Conservation (phyloP, 2,113 vertebrate species). For the Polypterus bichir region DNA sequence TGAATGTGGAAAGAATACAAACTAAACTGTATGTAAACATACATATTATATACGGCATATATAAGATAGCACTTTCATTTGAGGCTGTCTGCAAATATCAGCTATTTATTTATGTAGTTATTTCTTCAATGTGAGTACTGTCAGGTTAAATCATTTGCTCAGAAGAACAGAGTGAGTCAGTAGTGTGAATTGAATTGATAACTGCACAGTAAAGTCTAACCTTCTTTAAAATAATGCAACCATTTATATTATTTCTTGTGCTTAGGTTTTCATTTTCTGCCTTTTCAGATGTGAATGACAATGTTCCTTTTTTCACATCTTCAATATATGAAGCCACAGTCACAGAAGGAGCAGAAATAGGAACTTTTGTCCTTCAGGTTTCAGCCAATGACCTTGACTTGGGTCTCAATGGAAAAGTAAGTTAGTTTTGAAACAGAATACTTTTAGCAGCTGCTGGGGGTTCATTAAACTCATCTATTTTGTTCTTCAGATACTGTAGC, state of each 20-base stretch:
- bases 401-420: constrained; percentile 70
- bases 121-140: too few relatives aligned
- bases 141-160: too few relatives aligned
- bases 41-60: too few relatives aligned
- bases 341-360: constrained; percentile 59
- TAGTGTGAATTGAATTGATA: not conserved
- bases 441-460: too few relatives aligned
- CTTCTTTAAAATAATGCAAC: not conserved
- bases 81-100: too few relatives aligned
- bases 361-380: constrained; percentile 66
- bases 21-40: too few relatives aligned
- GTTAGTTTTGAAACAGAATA: not conserved
- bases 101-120: too few relatives aligned
- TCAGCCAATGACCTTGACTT: constrained; percentile 69
- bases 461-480: too few relatives aligned
- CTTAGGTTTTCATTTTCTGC: not conserved
- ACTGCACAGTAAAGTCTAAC: not conserved
- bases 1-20: too few relatives aligned
- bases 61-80: too few relatives aligned
- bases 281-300: constrained; percentile 75
- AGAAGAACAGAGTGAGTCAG: too few relatives aligned
- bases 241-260: not conserved
- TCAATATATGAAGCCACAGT: constrained; percentile 74
- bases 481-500: too few relatives aligned
- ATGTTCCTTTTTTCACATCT: constrained; percentile 80